Base-by-base conservation (phyloP, 2,888 invertebrate genomes). In the Metellina segmentata region DNA sequence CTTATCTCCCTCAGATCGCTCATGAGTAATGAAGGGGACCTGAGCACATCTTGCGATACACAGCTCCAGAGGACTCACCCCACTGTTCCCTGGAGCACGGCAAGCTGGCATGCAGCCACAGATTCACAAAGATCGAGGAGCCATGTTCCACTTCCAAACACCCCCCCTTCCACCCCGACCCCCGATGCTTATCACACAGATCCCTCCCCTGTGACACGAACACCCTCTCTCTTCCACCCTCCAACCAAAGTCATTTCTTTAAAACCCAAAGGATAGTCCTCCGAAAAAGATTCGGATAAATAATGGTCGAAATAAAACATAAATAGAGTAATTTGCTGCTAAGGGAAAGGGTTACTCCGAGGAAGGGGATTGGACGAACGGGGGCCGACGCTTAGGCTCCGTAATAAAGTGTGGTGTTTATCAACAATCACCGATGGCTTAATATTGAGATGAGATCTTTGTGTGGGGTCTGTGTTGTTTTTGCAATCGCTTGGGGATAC, bases 31-130 rank as follows among this genome's bases (percentile, higher is more conserved):
- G 34, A 34, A 34, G 34, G 34, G 34, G 34, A 34, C 34, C 4
- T 34, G 34, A 34, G 34, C 34, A 34, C 34, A 34, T 34, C 34
- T 1, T 34, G 34, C 34, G 34, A 34, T 34, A 34, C 4, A 2
- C 61, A 1, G 8, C 61, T 53, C 16, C 61, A 52, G 13, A 20
- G 4, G 5, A 81, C 88, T 85, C 69, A 85, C 13, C 61, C 71
- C 90, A 85, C 49, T 90, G 69, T 72, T 48, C 16, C 74, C 74
- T 72, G 19, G 1, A 90, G 8, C 34, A 0, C 1, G 19, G 6
- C 19, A 9, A 51, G 61, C 86, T 91, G 91, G 91, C 87, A 91
- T 1, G 49, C 70, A 87, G 91, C 91, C 86, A 91, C 87, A 82
- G 78, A 82, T 90, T 78, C 82, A 53, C 81, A 81, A 74, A 74